A percentile compares a stretch with the other conserved stretches of the same genome.
Conservation (phyloP, 2,888 invertebrate species). For the Bellardia pandia region DNA sequence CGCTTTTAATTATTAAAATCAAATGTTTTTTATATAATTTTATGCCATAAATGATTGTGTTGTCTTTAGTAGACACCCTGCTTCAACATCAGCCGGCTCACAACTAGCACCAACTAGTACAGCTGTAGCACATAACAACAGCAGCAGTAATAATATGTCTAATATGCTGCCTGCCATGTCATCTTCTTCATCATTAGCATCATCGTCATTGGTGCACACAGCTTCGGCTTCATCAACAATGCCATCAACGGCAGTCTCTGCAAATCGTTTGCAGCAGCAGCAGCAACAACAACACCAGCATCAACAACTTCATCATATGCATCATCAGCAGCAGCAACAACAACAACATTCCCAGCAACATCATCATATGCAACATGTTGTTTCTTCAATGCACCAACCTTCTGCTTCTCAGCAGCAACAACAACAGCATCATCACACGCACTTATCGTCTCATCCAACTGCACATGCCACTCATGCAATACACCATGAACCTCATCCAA, state of each 20-base stretch:
- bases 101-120: constrained; percentile 59
- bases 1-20: constrained; percentile 39
- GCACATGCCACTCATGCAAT: constrained; percentile 71
- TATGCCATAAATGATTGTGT: constrained; percentile 63
- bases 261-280: constrained; percentile 64
- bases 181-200: constrained; percentile 58
- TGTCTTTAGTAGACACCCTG: constrained; percentile 70
- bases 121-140: constrained; percentile 50
- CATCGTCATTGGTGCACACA: constrained; percentile 44
- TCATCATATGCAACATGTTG: constrained; percentile 76
- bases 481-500: constrained; percentile 73
- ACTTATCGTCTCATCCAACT: constrained; percentile 75
- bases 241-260: constrained; percentile 56
- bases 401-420: constrained; percentile 72
- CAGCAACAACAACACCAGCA: constrained; percentile 61
- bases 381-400: constrained; percentile 74
- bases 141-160: constrained; percentile 51
- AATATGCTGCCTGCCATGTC: constrained; percentile 61
- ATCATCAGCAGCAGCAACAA: constrained; percentile 73
- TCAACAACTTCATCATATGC: constrained; percentile 59
- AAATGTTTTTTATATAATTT: constrained; percentile 49
- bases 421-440: constrained; percentile 73
- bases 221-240: constrained; percentile 53
- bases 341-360: constrained; percentile 76
- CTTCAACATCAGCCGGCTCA: constrained; percentile 48